Evolutionary conservation across 2,113 vertebrate species (phyloP), one percentile per base, ranked within the genome.

Genomic region (Trachemys scripta): DNA sequence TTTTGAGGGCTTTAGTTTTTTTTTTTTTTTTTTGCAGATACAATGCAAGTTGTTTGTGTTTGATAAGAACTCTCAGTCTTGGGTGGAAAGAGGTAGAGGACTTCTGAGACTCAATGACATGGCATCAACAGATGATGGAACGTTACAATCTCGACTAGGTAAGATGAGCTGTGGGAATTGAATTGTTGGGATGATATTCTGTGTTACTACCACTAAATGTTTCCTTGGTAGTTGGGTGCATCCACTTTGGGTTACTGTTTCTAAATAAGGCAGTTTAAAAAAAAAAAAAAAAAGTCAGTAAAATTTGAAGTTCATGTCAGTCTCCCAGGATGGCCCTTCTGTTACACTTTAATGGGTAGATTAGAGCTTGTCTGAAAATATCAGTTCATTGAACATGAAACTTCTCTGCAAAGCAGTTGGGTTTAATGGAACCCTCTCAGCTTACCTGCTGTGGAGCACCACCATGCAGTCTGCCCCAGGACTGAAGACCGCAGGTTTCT

Each of bases 41-140:
- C 99, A 99, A 95, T 99, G 99, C 98, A 99, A 99, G 98, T 98
- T 99, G 93, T 99, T 99, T 91, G 99, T 99, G 82, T 99, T 99
- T 94, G 99, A 99, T 97, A 99, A 99, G 98, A 98, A 96, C 9
- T 99, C 99, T n/a, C 99, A 99, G 98, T 99, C 99, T 0, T 99
- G 99, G 99, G 99, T 99, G 96, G 99, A 99, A 92, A 98, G 99
- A 97, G 99, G 99, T 92, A 98, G 99, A 95, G 99, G 99, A 22
- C 98, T 99, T 79, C 99, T 99, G 95, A 98, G 99, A 95, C 99
- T 99, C 95, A 99, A 99, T 12, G 99, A 99, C 94, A 99, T 99
- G 99, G 99, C 99, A 1, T 99, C 99, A 0, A 98, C 99, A 1
- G 99, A 99, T 0, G 99, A 99, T 1, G 99, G 99, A 83, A 99